These are phyloP conservation scores for Tipula helvola DNA, from an alignment of 2,888 invertebrate genomes.

Conservation along the genomic window DNA sequence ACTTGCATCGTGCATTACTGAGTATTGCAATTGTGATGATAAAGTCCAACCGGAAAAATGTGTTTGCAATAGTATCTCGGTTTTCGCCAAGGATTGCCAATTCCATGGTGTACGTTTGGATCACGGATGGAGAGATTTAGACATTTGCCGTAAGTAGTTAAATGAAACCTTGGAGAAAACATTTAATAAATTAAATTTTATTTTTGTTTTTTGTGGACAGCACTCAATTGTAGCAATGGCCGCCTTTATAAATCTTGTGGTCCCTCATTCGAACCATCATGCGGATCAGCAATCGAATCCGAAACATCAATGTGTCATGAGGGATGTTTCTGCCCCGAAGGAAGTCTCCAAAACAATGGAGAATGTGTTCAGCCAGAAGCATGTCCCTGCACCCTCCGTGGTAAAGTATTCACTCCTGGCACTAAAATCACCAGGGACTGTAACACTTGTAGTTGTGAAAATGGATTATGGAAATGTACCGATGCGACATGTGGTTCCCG, in stretches of 20 bases:
- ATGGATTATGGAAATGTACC: slow-evolving; percentile 72
- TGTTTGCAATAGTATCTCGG: slow-evolving; percentile 62
- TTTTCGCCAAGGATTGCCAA: slow-evolving; percentile 65
- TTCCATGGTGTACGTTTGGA: slow-evolving; percentile 49
- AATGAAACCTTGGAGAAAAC: background rate
- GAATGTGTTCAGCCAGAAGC: slow-evolving; percentile 55
- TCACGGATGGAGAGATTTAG: slow-evolving; percentile 63
- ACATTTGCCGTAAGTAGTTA: slow-evolving; percentile 74
- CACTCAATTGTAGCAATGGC: slow-evolving; percentile 62
- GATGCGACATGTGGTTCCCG: slow-evolving; percentile 66
- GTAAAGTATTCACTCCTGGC: slow-evolving; percentile 59
- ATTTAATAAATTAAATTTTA: background rate
- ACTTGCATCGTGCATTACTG: slow-evolving; percentile 62
- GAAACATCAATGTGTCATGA: slow-evolving; percentile 48
- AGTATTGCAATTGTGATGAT: slow-evolving; percentile 59
- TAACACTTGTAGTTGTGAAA: slow-evolving; percentile 63
- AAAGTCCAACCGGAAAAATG: slow-evolving; percentile 46
- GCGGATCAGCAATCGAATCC: slow-evolving; percentile 40
- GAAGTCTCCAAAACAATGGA: slow-evolving; percentile 60
- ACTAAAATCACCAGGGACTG: slow-evolving; percentile 62
- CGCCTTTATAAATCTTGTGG: slow-evolving; percentile 70
- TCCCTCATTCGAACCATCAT: slow-evolving; percentile 56
- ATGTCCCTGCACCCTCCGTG: slow-evolving; percentile 71
- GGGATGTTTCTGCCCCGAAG: slow-evolving; percentile 79
- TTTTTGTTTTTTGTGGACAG: slow-evolving; percentile 37